phyloP scores from a whole-genome alignment of 30 jellyfish, hydroid and myxozoan genomes.

The Sanderia malayensis region DNA sequence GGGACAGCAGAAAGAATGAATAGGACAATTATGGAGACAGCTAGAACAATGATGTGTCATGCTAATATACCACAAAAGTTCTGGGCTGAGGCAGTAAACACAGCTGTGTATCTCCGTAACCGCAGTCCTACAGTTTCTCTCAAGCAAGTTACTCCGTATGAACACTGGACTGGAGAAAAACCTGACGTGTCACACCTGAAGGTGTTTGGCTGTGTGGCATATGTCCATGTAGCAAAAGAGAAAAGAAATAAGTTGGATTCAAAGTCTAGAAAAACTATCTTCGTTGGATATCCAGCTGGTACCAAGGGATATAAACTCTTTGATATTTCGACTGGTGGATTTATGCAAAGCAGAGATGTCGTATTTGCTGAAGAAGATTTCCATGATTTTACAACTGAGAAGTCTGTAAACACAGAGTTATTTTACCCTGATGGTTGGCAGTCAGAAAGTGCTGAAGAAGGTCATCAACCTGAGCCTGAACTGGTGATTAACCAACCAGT shows the following conservation, averaged over 20 bases:
- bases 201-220: conserved; percentile 57
- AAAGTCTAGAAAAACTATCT: conserved; percentile 20
- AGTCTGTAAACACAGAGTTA: background rate
- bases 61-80: conserved; percentile 20
- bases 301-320: conserved; percentile 35
- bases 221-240: conserved; percentile 50
- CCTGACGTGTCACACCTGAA: conserved; percentile 49
- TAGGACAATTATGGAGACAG: conserved; percentile 42
- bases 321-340: conserved; percentile 12
- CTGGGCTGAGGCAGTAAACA: conserved; percentile 57
- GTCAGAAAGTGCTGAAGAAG: too few species aligned
- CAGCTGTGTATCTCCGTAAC: conserved; percentile 55
- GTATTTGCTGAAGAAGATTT: conserved; percentile 12
- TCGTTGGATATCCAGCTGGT: conserved; percentile 30
- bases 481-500: too few species aligned
- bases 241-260: conserved; percentile 45
- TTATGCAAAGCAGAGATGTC: conserved; percentile 25
- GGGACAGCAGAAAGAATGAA: conserved; percentile 41
- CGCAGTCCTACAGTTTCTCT: conserved; percentile 48
- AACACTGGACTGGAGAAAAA: conserved; percentile 41
- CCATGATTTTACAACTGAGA: background rate
- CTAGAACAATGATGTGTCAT: conserved; percentile 22
- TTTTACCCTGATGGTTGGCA: too few species aligned
- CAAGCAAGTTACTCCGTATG: conserved; percentile 47
- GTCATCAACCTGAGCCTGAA: too few species aligned